Percentiles rank a stretch among this genome's conserved stretches.
Conservation (phyloP, 2,113 vertebrate species). For the Orientallactaga bullata region DNA sequence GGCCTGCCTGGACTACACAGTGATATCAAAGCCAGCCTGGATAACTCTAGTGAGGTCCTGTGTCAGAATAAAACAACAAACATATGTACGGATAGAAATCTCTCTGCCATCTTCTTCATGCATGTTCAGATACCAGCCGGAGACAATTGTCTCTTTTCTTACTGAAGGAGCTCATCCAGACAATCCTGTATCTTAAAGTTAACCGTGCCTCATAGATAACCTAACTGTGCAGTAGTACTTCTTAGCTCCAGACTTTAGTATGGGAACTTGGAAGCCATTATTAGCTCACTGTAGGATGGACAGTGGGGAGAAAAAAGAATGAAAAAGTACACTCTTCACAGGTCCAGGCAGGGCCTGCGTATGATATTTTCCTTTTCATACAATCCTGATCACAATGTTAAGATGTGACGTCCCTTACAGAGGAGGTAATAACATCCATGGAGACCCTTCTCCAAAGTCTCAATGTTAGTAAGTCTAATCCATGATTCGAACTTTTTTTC, state of each 20-base stretch:
- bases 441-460: background rate
- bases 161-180: background rate
- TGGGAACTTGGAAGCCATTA: background rate
- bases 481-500: background rate
- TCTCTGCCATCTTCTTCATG: background rate
- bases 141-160: background rate
- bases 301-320: background rate
- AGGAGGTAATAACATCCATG: background rate
- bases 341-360: no score
- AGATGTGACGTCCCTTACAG: background rate
- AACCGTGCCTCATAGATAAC: background rate
- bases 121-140: background rate
- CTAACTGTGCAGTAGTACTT: background rate
- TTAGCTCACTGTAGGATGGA: background rate
- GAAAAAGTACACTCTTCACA: background rate
- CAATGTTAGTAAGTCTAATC: background rate
- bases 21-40: background rate
- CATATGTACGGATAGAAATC: background rate
- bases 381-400: background rate
- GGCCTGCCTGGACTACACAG: background rate
- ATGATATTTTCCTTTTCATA: background rate
- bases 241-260: background rate
- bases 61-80: background rate
- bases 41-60: background rate
- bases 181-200: background rate